Evolutionary conservation across 2,113 vertebrate species (phyloP), one percentile per base, ranked within the genome.

Genomic region (Labrus mixtus): DNA sequence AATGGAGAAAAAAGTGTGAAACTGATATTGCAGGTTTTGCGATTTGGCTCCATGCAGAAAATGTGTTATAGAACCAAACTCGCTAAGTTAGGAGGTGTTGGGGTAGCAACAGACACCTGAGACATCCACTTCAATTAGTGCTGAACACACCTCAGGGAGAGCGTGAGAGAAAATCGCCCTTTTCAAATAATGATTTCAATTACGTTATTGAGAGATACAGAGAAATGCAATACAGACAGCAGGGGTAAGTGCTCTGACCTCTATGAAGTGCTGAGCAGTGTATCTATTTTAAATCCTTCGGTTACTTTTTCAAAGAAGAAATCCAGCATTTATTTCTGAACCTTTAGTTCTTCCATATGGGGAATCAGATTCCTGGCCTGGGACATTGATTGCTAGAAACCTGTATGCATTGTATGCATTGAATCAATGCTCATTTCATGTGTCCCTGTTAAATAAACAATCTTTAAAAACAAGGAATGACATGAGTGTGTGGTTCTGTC

Each of bases 111-210:
- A 50, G 73, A 84, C 79, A 86, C 79, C 83, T 68, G 58, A 85
- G 83, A 89, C 81, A 73, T 68, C 62, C 51, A 79, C 73, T 84
- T 87, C 78, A 90, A 87, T 92, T 90, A 91, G 87, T 67, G 71
- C 64, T 66, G 64, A 87, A 85, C 67, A 75, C 65, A 81, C 87
- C 70, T 88, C 68, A 37, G 75, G 77, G 85, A 68, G 69, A 68
- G 25, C 50, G 16, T 59, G 63, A 64, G 46, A 57, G 58, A 76
- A 84, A 82, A 86, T 86, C 25, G 7, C 67, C 46, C 74, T 69
- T 81, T 82, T 86, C 75, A 81, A 86, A 87, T 84, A 87, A 87
- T 82, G 74, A 91, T 89, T 90, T 89, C 79, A 89, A 82, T 88
- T 79, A 88, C 41, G 80, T 85, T 79, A 90, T 82, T 64, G 63